A percentile compares a stretch with the other conserved stretches of the same genome.
Conservation (phyloP, 2,888 invertebrate genomes). For the Arrhopalites spinosus region DNA sequence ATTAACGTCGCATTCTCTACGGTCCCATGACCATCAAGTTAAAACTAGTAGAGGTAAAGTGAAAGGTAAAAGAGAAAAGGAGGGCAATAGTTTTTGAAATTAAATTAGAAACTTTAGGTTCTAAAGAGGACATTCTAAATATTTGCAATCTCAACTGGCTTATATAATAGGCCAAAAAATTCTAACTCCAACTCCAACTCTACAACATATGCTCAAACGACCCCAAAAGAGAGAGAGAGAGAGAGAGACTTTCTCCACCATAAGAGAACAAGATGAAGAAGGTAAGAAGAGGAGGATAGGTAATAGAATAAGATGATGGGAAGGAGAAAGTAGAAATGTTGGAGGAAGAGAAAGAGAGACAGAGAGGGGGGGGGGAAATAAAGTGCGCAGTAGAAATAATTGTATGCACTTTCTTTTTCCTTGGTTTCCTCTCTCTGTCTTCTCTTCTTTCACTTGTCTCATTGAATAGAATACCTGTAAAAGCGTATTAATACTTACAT, state of each 20-base stretch:
- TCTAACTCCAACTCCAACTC: neutral
- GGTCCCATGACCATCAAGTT: no score
- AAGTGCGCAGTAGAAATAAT: constrained; percentile 32
- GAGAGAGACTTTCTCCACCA: no score
- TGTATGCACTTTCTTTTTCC: constrained; percentile 12
- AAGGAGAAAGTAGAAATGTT: neutral
- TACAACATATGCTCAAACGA: no score
- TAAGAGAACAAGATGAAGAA: no score
- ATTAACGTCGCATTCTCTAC: no score
- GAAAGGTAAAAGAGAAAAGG: neutral
- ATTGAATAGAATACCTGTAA: neutral
- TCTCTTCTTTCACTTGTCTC: neutral
- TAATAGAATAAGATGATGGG: neutral
- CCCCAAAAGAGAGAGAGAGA: no score
- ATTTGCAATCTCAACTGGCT: constrained; percentile 12
- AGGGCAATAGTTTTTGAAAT: constrained; percentile 19
- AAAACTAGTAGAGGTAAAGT: no score
- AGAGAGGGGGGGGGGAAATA: neutral
- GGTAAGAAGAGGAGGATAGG: neutral
- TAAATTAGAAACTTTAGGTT: constrained; percentile 18
- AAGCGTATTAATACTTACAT: constrained; percentile 6
- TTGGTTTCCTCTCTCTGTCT: neutral
- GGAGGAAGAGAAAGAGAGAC: neutral
- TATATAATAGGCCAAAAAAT: neutral
- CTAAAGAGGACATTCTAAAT: neutral